Base-by-base conservation (phyloP, 2,113 vertebrate genomes). In the Myiozetetes cayanensis region DNA sequence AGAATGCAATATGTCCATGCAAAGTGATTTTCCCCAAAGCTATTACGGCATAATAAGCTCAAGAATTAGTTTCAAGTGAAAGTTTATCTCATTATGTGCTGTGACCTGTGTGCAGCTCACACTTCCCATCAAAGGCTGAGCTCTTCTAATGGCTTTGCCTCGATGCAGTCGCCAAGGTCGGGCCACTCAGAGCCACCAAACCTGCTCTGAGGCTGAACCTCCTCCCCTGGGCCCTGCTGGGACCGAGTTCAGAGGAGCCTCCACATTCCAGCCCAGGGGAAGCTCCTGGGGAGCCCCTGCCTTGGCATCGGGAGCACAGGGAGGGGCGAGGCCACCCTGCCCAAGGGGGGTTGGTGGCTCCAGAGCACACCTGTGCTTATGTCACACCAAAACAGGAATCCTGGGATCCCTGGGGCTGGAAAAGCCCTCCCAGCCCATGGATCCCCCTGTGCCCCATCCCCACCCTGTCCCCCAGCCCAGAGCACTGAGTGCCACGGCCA, bases 41-140 rank as follows among this genome's bases (percentile, higher is more conserved):
- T 49, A 65, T 83, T 91, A 78, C 78, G 35, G 90, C 43, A 68
- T 94, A 97, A 96, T 96, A 82, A 93, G 80, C 88, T 93, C 80
- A 96, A 81, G 88, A 95, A 90, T 94, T 87, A 83, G 87, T 93
- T 94, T 80, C 90, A 92, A 89, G 94, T 87, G 95, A 95, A 90
- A 94, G 75, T 95, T 95, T 96, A 89, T 90, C 92, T 96, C 82
- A 76, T 96, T 96, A 90, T 59, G 85, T 71, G 90, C 95, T 88
- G 92, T 92, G 94, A 88, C 93, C 94, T 72, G 86, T 49, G 93
- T 46, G 92, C 65, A 81, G 92, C 90, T 96, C 93, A 21, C 83
- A 22, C 44, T 88, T 72, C 85, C 92, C 94, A 86, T 63, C 92
- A 93, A 94, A 96, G 92, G 72, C 90, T 59, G 43, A 90, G 91